A percentile compares a stretch with the other conserved stretches of the same genome.
Conservation (phyloP, 2,888 invertebrate species). For the Drosophila austrosaltans region DNA sequence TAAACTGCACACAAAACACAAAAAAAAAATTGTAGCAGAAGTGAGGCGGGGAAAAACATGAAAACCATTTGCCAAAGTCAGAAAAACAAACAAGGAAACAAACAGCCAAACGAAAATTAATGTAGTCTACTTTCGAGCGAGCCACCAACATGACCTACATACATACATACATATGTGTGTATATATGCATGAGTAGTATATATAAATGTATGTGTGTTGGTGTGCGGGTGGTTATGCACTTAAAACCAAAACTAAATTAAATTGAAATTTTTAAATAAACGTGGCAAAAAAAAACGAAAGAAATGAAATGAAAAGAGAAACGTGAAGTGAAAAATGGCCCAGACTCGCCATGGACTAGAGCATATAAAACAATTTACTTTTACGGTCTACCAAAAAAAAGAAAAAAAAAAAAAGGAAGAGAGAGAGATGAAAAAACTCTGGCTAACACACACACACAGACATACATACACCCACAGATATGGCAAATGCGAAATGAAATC, state of each 20-base stretch:
- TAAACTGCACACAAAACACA: not conserved
- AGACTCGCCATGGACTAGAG: slow-evolving; percentile 31
- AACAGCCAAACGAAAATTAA: slow-evolving; percentile 71
- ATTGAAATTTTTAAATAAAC: slow-evolving; percentile 77
- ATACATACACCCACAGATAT: slow-evolving; percentile 45
- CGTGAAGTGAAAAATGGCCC: slow-evolving; percentile 59
- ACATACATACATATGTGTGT: not conserved
- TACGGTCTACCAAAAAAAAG: slow-evolving; percentile 37
- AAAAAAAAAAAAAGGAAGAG: not conserved
- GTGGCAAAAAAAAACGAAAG: slow-evolving; percentile 35
- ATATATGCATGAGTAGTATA: too few relatives aligned
- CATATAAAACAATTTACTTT: slow-evolving; percentile 75
- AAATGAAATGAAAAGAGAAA: slow-evolving; percentile 36
- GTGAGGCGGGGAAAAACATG: slow-evolving; percentile 28
- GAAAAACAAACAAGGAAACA: slow-evolving; percentile 46
- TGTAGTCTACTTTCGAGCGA: slow-evolving; percentile 72
- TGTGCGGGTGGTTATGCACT: slow-evolving; percentile 44
- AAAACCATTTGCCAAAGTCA: slow-evolving; percentile 68
- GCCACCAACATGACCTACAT: slow-evolving; percentile 65
- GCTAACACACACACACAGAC: slow-evolving; percentile 28
- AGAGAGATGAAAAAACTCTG: slow-evolving; percentile 24
- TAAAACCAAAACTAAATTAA: slow-evolving; percentile 79
- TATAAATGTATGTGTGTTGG: too few relatives aligned
- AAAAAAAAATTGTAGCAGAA: not conserved
- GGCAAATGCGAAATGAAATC: slow-evolving; percentile 73